Conservation (phyloP, 2,888 invertebrate species). For the Noctua fimbriata region DNA sequence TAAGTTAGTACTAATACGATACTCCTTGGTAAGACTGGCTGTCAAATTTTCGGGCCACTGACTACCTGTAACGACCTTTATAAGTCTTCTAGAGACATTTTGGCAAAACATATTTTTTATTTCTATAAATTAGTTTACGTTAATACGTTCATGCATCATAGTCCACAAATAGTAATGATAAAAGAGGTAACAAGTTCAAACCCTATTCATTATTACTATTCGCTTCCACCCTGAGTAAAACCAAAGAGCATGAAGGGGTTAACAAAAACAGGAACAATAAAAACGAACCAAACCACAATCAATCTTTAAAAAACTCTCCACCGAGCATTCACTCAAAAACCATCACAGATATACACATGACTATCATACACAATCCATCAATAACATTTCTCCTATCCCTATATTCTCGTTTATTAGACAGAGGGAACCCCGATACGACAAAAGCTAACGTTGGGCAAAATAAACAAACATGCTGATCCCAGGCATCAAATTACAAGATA, state of each 20-base stretch:
- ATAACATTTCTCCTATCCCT: conserved; percentile 12
- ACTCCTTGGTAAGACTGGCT: no score
- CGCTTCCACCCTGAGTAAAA: neutral
- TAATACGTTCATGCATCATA: neutral
- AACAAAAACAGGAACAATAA: conserved; percentile 4
- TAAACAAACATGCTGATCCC: conserved; percentile 73
- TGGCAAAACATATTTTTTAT: no score
- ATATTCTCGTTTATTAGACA: conserved; percentile 33
- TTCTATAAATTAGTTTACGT: neutral
- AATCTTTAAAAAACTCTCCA: conserved; percentile 26
- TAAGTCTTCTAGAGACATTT: neutral
- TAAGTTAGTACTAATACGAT: no score
- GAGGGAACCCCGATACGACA: conserved; percentile 39
- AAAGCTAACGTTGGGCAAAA: conserved; percentile 56
- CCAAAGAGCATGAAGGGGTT: neutral
- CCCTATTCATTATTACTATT: neutral
- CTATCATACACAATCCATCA: conserved; percentile 37
- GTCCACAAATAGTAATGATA: neutral
- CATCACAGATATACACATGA: neutral
- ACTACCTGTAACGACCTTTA: neutral
- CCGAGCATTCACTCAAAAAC: neutral
- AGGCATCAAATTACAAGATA: conserved; percentile 73
- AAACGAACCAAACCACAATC: neutral
- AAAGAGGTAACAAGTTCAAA: neutral
- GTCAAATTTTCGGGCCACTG: no score